Percentiles rank a stretch among this genome's conserved stretches.
phyloP scores from a whole-genome alignment of 2,113 vertebrate species.

The Corynorhinus townsendii region DNA sequence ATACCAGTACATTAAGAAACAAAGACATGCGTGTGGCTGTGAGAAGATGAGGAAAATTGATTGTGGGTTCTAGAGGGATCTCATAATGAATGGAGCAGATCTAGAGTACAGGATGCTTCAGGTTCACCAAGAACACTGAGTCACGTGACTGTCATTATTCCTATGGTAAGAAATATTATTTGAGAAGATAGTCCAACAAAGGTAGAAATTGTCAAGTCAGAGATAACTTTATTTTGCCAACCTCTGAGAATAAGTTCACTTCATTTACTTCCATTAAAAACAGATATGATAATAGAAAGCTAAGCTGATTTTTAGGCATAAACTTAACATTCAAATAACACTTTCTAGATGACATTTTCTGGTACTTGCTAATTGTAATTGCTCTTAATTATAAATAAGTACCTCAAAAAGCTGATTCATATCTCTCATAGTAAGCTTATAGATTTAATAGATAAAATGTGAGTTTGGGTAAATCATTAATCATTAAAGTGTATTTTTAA shows the following conservation, averaged over 20 bases:
- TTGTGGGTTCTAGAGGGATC: background rate
- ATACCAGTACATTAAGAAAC: conserved; percentile 31
- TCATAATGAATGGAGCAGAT: background rate
- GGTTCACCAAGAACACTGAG: background rate
- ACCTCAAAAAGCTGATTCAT: background rate
- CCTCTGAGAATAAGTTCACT: background rate
- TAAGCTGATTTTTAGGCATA: background rate
- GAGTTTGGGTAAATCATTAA: background rate
- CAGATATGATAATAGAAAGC: background rate
- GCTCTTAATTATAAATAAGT: background rate
- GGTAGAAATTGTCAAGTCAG: background rate
- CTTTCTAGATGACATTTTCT: background rate
- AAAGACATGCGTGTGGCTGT: conserved; percentile 7
- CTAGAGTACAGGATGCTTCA: background rate
- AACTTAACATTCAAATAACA: background rate
- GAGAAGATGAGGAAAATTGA: background rate
- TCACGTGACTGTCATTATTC: background rate
- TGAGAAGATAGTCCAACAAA: background rate
- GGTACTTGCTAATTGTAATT: background rate
- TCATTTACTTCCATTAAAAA: background rate
- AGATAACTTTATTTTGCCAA: background rate
- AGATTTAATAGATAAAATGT: background rate
- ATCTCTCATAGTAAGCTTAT: background rate
- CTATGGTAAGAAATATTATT: background rate
- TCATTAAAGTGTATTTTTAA: background rate